Evolutionary conservation across 2,113 vertebrate genomes (phyloP), one percentile per base, ranked within the genome.

Genomic region (Apodemus sylvaticus): DNA sequence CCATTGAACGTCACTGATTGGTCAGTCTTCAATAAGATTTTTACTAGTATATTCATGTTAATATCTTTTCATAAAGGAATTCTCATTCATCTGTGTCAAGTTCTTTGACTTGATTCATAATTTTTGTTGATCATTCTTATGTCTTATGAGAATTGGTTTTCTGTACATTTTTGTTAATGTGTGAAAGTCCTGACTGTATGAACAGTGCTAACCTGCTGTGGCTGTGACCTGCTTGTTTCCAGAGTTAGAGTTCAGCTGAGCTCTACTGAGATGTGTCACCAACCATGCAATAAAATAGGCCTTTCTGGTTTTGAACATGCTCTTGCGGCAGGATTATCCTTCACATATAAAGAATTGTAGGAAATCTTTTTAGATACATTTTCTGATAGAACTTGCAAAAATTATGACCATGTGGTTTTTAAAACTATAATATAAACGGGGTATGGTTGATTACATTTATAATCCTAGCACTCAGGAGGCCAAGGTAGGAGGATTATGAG

Each of bases 201-300:
- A 76, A 70, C 53, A 86, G 19, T 70, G 36, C 85, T 90, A 88
- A 82, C 58, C 19, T 60, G 94, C 77, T 91, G 24, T 82, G 16
- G 26, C 95, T 95, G 94, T 90, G 92, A 93, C 22, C 13, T 98
- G 11, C 5, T 89, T 83, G 87, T 96, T 96, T 96, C 55, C n/a
- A 90, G 51, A 86, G 60, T 94, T 90, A 88, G 45, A 64, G 39
- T 94, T 93, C 85, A 90, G 29, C 76, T 94, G 79, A 83, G 5
- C 78, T 90, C 6, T 86, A 36, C 64, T 90, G 31, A 86, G 85
- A 24, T 36, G 20, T 89, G 62, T 87, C 51, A 51, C 9, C 53
- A 91, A 10, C 5, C 79, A 13, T 64, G 77, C 51, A 94, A 62
- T 94, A 77, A 95, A 94, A 88, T 76, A n/a, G 26, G 42, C 48